Percentiles rank a stretch among this genome's conserved stretches.
These are phyloP conservation scores for Dromaius novaehollandiae DNA, from an alignment of 2,113 vertebrate genomes.

Conservation along the genomic window DNA sequence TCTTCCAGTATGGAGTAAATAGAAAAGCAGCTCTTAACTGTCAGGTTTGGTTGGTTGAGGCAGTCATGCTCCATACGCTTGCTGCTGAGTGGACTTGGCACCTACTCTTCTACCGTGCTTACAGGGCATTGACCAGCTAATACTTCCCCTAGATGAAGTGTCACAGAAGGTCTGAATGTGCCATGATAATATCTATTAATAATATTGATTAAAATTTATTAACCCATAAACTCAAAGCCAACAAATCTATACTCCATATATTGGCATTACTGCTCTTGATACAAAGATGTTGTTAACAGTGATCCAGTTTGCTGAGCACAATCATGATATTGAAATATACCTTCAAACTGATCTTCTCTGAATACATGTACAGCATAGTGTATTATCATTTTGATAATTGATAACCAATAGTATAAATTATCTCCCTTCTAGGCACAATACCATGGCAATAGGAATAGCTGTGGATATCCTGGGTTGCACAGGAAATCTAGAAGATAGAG, in stretches of 20 bases:
- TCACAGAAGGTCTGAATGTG: not conserved
- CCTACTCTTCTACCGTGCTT: not conserved
- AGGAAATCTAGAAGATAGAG: conserved; percentile 87
- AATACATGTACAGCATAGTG: not conserved
- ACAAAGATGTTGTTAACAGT: not conserved
- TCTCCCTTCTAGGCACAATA: conserved; percentile 84
- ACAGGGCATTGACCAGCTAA: not conserved
- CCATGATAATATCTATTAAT: not conserved
- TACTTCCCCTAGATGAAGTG: no score
- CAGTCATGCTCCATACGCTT: not conserved
- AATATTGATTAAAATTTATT: not conserved
- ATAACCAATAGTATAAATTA: not conserved
- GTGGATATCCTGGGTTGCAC: conserved; percentile 97
- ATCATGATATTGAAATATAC: not conserved
- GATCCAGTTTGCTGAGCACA: not conserved
- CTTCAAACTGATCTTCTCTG: not conserved
- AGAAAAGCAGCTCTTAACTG: not conserved
- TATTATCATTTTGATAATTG: not conserved
- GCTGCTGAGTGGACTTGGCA: not conserved
- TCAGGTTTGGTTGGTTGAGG: not conserved
- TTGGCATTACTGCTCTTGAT: not conserved
- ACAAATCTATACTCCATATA: not conserved
- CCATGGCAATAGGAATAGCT: conserved; percentile 94
- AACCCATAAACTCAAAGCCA: not conserved
- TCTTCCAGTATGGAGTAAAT: not conserved